A percentile compares a stretch with the other conserved stretches of the same genome.
Evolutionary conservation across 2,113 vertebrate species (phyloP).

Genomic region (Fregata magnificens): DNA sequence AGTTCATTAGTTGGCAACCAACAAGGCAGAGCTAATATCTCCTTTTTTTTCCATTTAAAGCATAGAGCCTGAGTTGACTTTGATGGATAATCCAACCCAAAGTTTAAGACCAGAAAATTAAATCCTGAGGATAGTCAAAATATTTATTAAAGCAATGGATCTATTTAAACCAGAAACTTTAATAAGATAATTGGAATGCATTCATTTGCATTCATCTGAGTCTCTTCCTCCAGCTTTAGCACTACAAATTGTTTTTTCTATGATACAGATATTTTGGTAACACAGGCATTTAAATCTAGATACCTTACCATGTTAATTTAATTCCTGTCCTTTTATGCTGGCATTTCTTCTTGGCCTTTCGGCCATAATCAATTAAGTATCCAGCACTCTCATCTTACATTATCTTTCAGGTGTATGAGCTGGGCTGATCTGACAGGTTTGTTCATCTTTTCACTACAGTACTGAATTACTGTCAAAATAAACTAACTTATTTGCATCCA

Average conservation of each 20-base stretch:
- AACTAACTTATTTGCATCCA: background rate
- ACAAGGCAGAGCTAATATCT: background rate
- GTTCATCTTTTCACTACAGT: background rate
- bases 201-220: background rate
- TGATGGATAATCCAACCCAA: background rate
- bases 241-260: background rate
- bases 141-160: constrained; percentile 15
- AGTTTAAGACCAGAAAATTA: background rate
- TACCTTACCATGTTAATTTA: background rate
- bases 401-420: background rate
- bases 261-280: background rate
- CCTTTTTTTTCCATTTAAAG: background rate
- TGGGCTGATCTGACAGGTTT: background rate
- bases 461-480: background rate
- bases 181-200: background rate
- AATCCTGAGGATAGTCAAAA: background rate
- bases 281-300: background rate
- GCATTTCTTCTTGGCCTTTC: background rate
- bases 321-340: background rate
- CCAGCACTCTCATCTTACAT: background rate
- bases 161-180: background rate
- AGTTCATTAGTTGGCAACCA: background rate
- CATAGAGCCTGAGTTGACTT: background rate
- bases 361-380: background rate
- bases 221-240: background rate